Evolutionary conservation across 2,797 vertebrate genomes (phyloP).

Genomic region (Eurystomus glaucurus): DNA sequence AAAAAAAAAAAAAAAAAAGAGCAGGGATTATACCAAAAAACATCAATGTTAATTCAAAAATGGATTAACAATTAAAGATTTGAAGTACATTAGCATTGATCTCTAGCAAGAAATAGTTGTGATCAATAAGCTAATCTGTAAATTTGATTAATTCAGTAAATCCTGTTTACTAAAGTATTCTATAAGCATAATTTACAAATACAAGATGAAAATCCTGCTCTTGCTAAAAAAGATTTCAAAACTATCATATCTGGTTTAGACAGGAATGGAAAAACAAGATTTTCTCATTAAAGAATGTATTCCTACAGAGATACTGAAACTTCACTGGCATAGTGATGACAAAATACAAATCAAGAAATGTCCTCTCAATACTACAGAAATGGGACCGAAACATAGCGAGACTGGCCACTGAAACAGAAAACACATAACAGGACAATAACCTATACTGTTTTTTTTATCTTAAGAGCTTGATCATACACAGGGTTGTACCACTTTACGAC

Average conservation of each 20-base stretch:
- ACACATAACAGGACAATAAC: not conserved
- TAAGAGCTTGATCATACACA: not conserved
- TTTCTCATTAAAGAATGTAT: not conserved
- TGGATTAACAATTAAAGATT: slow-evolving; percentile 88
- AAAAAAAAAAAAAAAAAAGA: slow-evolving; percentile 59
- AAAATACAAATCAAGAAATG: not conserved
- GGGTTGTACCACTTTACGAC: not conserved
- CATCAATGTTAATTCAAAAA: slow-evolving; percentile 87
- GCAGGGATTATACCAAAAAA: slow-evolving; percentile 80
- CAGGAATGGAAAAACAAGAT: not conserved
- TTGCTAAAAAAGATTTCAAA: not conserved
- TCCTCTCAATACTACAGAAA: not conserved
- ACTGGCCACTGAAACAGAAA: not conserved
- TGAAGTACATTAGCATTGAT: slow-evolving; percentile 94
- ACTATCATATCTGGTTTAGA: not conserved
- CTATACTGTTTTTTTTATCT: too few relatives aligned
- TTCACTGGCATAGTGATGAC: not conserved
- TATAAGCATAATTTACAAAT: slow-evolving; percentile 75
- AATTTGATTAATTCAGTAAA: slow-evolving; percentile 93
- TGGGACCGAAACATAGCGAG: not conserved
- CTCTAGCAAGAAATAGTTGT: slow-evolving; percentile 78
- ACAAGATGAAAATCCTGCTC: slow-evolving; percentile 29
- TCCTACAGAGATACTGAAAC: not conserved
- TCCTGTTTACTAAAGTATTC: slow-evolving; percentile 88
- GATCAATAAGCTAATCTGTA: slow-evolving; percentile 94